Evolutionary conservation across 2,888 invertebrate species (phyloP), one percentile per base, ranked within the genome.

Genomic region (Zhuqinia jingwanae): DNA sequence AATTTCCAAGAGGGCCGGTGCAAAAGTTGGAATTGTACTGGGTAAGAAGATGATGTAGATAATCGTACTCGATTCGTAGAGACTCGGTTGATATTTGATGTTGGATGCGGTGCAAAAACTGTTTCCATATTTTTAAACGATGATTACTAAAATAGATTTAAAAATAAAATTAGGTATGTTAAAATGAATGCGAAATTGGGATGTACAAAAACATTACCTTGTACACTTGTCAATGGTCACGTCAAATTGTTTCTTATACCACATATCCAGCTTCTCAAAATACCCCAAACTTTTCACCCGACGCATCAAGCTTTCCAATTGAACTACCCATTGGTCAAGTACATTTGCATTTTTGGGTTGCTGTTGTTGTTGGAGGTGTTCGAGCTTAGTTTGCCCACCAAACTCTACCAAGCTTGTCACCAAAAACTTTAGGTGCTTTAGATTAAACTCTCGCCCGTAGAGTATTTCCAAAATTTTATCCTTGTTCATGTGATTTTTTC

Each of bases 111-210:
- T 53, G 22, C 15, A 84, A 25, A 22, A 84, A 84, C 20, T 65
- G 77, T 36, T 68, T 76, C 77, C 77, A 84, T 0, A 77, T 50
- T 42, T 50, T 84, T 6, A 77, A 45, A 5, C 83, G 83, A 36
- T 60, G 47, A 50, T 60, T 45, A 47, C 81, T 81, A 42, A 1
- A 45, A n/a, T 45, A 42, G n/a, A n/a, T n/a, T n/a, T n/a, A n/a
- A 27, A 68, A 42, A n/a, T 10, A 36, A 10, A n/a, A 6, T 25
- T 68, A 42, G 11, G 11, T 42, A 2, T 50, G 10, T 50, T 15
- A n/a, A 50, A 50, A 2, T 50, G 27, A 30, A 27, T 27, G 25
- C 10, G 27, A 6, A 27, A 15, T 53, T 45, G 36, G 8, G n/a
- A 17, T 25, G 10, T 22, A 56, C 5, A 36, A 70, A 25, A 53